Percentiles rank a stretch among this genome's conserved stretches.
Evolutionary conservation across 2,797 vertebrate species (phyloP).

Genomic region (Furcifer pardalis): DNA sequence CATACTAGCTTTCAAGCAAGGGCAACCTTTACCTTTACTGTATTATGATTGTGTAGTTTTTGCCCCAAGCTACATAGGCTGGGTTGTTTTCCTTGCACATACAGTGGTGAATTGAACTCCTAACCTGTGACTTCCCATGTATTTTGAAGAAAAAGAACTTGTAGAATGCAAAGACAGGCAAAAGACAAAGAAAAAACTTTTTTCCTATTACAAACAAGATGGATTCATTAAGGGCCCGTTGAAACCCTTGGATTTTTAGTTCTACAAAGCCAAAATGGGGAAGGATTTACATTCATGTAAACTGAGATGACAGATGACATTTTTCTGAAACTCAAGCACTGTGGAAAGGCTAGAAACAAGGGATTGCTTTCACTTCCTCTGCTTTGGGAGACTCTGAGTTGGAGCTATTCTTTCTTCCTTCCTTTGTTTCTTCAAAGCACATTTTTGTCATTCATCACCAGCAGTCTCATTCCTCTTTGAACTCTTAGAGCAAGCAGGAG

Average conservation of each 20-base stretch:
- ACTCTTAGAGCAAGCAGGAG: slow-evolving; percentile 23
- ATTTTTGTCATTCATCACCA: slow-evolving; percentile 49
- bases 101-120: no score
- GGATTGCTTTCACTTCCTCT: slow-evolving; percentile 27
- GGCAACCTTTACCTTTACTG: no score
- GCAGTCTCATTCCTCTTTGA: slow-evolving; percentile 25
- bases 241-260: slow-evolving; percentile 63
- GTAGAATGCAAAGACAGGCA: no score
- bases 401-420: slow-evolving; percentile 19
- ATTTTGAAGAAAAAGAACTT: slow-evolving; percentile 20
- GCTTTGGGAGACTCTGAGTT: slow-evolving; percentile 45
- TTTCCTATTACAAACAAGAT: slow-evolving; percentile 59
- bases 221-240: slow-evolving; percentile 67
- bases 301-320: slow-evolving; percentile 68
- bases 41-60: no score
- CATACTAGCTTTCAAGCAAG: no score
- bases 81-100: no score
- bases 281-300: slow-evolving; percentile 59
- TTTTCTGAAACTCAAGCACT: slow-evolving; percentile 60
- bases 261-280: slow-evolving; percentile 61
- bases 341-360: slow-evolving; percentile 41
- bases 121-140: no score
- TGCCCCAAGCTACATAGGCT: no score
- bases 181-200: slow-evolving; percentile 59
- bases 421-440: slow-evolving; percentile 44